A percentile compares a stretch with the other conserved stretches of the same genome.
Evolutionary conservation across 2,113 vertebrate genomes (phyloP).

Genomic region (Notothenia rossii): DNA sequence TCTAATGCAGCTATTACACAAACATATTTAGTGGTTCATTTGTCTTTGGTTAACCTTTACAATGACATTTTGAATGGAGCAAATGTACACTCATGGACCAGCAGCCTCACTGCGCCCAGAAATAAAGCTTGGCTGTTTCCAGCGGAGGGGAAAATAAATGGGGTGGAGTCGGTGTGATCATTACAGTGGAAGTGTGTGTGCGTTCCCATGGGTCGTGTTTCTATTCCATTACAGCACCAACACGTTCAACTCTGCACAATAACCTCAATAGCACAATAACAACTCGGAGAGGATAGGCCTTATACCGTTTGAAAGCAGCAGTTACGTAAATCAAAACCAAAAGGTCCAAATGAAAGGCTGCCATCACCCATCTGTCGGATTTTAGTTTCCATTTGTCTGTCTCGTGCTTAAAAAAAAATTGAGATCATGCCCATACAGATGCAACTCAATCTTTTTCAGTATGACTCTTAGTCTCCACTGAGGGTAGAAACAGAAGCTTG

Average conservation of each 20-base stretch:
- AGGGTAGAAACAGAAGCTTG: conserved; percentile 20
- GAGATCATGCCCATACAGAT: conserved; percentile 3
- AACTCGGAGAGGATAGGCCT: conserved; percentile 42
- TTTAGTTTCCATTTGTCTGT: conserved; percentile 29
- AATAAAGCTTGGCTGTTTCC: conserved; percentile 64
- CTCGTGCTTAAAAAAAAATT: conserved; percentile 8
- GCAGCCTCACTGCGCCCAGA: conserved; percentile 26
- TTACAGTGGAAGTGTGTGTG: conserved; percentile 54
- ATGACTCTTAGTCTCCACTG: conserved; percentile 24
- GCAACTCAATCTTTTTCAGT: conserved; percentile 8
- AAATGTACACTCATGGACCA: conserved; percentile 41
- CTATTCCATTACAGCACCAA: conserved; percentile 53
- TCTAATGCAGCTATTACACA: conserved; percentile 15
- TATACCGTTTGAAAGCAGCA: conserved; percentile 30
- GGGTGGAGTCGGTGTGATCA: conserved; percentile 56
- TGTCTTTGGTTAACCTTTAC: conserved; percentile 41
- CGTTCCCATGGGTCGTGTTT: conserved; percentile 61
- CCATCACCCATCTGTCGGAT: conserved; percentile 36
- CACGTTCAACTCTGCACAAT: conserved; percentile 44
- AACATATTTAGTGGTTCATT: conserved; percentile 15
- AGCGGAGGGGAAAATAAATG: conserved; percentile 55
- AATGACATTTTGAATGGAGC: conserved; percentile 5
- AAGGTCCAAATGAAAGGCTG: conserved; percentile 15
- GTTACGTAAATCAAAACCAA: conserved; percentile 42
- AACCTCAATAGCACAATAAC: conserved; percentile 51